These are phyloP conservation scores for Micrasema longulum DNA, from an alignment of 1,140 invertebrate genomes.

Conservation along the genomic window DNA sequence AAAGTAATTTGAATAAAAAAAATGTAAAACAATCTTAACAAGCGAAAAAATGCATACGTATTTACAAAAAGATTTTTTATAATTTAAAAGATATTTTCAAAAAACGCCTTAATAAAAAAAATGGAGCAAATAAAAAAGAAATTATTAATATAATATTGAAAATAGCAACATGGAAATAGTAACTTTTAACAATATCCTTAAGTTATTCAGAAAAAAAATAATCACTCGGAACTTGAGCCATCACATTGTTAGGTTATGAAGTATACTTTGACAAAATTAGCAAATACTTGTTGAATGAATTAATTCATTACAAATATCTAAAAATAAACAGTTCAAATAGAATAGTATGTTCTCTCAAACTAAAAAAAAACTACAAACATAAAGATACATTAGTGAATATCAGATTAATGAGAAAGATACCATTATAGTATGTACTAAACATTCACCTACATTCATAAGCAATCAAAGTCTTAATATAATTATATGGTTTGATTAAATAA, in stretches of 20 bases:
- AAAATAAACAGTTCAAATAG: constrained; percentile 5
- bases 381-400: constrained; percentile 2
- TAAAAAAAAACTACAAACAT: no score
- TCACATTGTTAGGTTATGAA: constrained; percentile 34
- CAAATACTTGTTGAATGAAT: not conserved
- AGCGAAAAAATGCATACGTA: no score
- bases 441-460: constrained; percentile 4
- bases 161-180: constrained; percentile 28
- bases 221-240: constrained; percentile 49
- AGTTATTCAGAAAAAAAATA: constrained; percentile 36
- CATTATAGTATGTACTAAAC: constrained; percentile 7
- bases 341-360: constrained; percentile 19
- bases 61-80: constrained; percentile 34
- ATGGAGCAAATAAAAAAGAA: not conserved
- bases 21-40: no score
- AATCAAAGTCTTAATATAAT: no score
- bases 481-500: no score
- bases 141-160: constrained; percentile 25
- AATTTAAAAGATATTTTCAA: no score
- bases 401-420: constrained; percentile 5
- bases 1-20: constrained; percentile 36
- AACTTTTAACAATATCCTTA: constrained; percentile 17
- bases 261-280: constrained; percentile 1
- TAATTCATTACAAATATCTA: constrained; percentile 1
- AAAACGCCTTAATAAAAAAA: no score